Base-by-base conservation (phyloP, 2,797 vertebrate species). In the Gambelia wislizenii region DNA sequence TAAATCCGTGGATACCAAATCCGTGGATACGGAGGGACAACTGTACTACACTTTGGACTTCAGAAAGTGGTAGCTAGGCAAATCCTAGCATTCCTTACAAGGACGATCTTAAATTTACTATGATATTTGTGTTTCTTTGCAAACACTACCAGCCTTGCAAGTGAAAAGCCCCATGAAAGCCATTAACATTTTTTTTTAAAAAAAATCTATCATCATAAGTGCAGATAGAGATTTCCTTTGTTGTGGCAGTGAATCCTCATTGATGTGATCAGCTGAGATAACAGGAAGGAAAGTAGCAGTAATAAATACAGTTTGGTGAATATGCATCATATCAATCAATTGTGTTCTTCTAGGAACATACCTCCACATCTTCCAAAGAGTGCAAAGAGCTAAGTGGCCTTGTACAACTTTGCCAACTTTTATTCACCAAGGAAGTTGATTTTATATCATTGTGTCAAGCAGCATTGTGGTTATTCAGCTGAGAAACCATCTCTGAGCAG, bases 261-360 rank as follows among this genome's bases (percentile, higher is more conserved):
- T 84, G 86, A 9, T 42, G 72, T 64, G 64, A 74, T 84, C 33
- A 79, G 87, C 92, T 93, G 20, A 44, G 54, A 64, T 84, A 90
- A 74, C 59, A 93, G 89, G 91, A 94, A 95, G 84, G n/a, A 72
- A 27, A 13, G 70, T 44, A 92, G 76, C 42, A n/a, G 70, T 83
- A 54, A 22, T 81, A 79, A 92, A 81, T 0, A 0, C 52, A 69
- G n/a, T 90, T 92, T 88, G 39, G 59, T 84, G 87, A 13, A 42
- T 89, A 77, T 91, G 84, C 70, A 91, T 91, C 90, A 54, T 33
- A 79, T 79, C 75, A 78, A 44, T 70, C 90, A 42, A 85, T 89
- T 39, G 67, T 52, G n/a, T 89, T 86, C 89, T 92, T 92, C 83
- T 91, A 91, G 92, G 13, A 90, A 92, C 89, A 75, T 81, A 52